These are phyloP conservation scores for Stigmatopora argus DNA, from an alignment of 2,113 vertebrate species.

Conservation along the genomic window DNA sequence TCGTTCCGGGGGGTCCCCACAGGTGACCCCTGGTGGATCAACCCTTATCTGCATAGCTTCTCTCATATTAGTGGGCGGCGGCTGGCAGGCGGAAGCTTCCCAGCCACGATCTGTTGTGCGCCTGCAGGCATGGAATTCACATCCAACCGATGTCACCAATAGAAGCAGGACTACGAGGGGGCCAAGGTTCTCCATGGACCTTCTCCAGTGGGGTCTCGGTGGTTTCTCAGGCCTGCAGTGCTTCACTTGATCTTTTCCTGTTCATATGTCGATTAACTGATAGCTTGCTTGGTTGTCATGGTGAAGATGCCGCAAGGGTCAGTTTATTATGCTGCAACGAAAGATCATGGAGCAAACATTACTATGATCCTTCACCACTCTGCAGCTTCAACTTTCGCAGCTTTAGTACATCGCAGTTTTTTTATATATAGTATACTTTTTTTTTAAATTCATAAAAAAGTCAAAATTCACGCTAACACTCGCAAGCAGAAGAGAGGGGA, in stretches of 20 bases:
- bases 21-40: slow-evolving; percentile 87
- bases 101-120: slow-evolving; percentile 79
- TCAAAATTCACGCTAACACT: no score
- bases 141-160: slow-evolving; percentile 63
- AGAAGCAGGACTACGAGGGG: slow-evolving; percentile 69
- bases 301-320: not conserved
- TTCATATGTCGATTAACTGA: not conserved
- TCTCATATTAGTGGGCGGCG: slow-evolving; percentile 81
- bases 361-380: no score
- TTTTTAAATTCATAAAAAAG: no score
- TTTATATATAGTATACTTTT: no score
- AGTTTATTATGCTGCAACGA: not conserved
- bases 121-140: slow-evolving; percentile 83
- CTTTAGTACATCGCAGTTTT: no score
- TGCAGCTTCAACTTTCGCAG: no score
- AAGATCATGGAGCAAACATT: no score
- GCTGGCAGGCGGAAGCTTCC: slow-evolving; percentile 89
- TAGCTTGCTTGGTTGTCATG: not conserved
- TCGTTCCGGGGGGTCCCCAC: slow-evolving; percentile 87
- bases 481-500: no score
- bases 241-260: not conserved
- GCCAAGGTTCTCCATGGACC: slow-evolving; percentile 37
- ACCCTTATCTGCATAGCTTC: slow-evolving; percentile 87
- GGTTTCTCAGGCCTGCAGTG: not conserved
- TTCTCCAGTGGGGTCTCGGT: not conserved